Evolutionary conservation across 1,140 invertebrate species (phyloP).

Genomic region (Drosophila chauvacae): DNA sequence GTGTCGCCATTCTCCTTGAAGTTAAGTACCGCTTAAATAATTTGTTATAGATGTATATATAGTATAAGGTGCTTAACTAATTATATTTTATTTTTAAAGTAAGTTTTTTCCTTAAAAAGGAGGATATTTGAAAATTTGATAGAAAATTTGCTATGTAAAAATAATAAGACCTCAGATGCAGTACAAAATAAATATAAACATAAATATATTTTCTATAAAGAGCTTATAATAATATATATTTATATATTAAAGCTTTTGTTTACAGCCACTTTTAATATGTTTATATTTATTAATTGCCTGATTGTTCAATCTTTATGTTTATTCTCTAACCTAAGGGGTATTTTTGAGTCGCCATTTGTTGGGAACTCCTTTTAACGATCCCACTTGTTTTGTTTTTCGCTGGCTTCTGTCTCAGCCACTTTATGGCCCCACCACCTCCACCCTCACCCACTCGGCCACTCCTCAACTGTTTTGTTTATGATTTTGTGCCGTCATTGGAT

Average conservation of each 20-base stretch:
- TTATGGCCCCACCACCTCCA: not conserved
- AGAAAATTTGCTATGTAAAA: not conserved
- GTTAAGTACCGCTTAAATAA: not conserved
- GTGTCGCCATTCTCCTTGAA: conserved; percentile 12
- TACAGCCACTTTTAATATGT: not conserved
- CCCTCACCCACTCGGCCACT: conserved; percentile 3
- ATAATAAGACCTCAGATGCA: too few species aligned
- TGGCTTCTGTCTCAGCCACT: conserved; percentile 26
- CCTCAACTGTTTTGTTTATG: conserved; percentile 67
- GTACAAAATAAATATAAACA: not conserved
- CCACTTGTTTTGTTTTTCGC: conserved; percentile 12
- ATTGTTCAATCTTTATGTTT: not conserved
- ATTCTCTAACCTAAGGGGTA: conserved; percentile 4
- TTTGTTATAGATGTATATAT: not conserved
- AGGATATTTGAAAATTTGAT: not conserved
- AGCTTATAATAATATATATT: too few species aligned
- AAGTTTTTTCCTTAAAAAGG: not conserved
- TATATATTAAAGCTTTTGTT: too few species aligned
- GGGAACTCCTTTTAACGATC: not conserved
- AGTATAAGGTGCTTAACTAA: too few species aligned
- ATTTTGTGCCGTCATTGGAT: conserved; percentile 67
- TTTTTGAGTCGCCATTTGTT: conserved; percentile 1
- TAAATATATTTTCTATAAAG: not conserved
- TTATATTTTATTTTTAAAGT: not conserved
- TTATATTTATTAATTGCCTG: not conserved